A percentile compares a stretch with the other conserved stretches of the same genome.
phyloP scores from a whole-genome alignment of 2,113 vertebrate genomes.

The Takifugu bimaculatus region DNA sequence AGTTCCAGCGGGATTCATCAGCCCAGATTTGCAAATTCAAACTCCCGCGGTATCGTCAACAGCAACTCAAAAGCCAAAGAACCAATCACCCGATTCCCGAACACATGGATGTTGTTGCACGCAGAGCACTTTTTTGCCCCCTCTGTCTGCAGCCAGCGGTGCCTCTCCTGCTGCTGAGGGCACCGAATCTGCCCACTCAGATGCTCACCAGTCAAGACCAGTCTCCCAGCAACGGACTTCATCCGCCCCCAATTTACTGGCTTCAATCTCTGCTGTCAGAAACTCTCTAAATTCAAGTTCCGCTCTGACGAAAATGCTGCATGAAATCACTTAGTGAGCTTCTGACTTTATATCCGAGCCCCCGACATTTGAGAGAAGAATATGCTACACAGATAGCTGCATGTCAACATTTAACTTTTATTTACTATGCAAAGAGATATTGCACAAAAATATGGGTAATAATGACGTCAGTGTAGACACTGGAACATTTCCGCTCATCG shows the following conservation, averaged over 20 bases:
- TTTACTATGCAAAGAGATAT: slow-evolving; percentile 98
- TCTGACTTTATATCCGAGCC: slow-evolving; percentile 74
- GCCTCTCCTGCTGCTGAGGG: slow-evolving; percentile 59
- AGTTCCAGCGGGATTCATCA: slow-evolving; percentile 34
- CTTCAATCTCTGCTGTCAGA: slow-evolving; percentile 67
- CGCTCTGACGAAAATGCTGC: slow-evolving; percentile 77
- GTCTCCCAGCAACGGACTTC: slow-evolving; percentile 63
- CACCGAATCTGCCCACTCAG: slow-evolving; percentile 53
- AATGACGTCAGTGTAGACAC: slow-evolving; percentile 56
- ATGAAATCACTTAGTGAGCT: slow-evolving; percentile 84
- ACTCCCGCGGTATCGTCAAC: slow-evolving; percentile 37
- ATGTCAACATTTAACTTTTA: slow-evolving; percentile 87
- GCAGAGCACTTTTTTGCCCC: slow-evolving; percentile 65
- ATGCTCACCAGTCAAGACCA: slow-evolving; percentile 48
- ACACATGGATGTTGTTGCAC: slow-evolving; percentile 72
- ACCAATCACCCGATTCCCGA: slow-evolving; percentile 53
- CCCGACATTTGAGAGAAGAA: slow-evolving; percentile 67
- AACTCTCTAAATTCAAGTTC: slow-evolving; percentile 66
- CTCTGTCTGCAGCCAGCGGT: slow-evolving; percentile 68
- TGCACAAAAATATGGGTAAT: slow-evolving; percentile 84
- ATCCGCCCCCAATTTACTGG: slow-evolving; percentile 64
- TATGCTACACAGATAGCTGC: slow-evolving; percentile 85
- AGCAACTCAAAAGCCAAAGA: slow-evolving; percentile 74
- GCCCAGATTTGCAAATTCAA: slow-evolving; percentile 16
- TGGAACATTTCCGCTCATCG: slow-evolving; percentile 52